Base-by-base conservation (phyloP, 2,113 vertebrate species). In the Nycticryphes semicollaris region DNA sequence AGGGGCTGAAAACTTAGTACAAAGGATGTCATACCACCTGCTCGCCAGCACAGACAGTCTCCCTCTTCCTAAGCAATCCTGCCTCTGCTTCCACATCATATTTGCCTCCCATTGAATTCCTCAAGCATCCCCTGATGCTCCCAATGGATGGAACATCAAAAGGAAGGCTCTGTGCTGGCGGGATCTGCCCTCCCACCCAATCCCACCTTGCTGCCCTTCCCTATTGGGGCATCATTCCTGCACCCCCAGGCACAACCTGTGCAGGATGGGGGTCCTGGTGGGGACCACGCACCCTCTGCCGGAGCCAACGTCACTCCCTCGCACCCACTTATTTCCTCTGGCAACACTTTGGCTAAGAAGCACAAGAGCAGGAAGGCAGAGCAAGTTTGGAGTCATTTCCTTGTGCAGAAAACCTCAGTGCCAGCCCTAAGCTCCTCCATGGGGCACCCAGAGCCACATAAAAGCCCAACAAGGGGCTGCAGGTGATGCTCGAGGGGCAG, bases 211-310 rank as follows among this genome's bases (percentile, higher is more conserved):
- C 31, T n/a, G 20, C 45, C 21, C 0, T 3, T 6, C 28, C 48
- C 23, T 39, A 13, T 47, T 5, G 6, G 16, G 79, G 57, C 35
- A 28, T 39, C 31, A 0, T 43, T 30, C 4, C 53, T 1, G 2
- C 2, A 20, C 45, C 59, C 45, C 24, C 1, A 0, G 35, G 25
- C 47, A 48, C 62, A 45, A 18, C 31, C 43, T 9, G 0, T 3
- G 35, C 14, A 13, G 27, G 35, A 56, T 3, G 10, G n/a, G 23
- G 66, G 30, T 22, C 37, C 67, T 4, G 1, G 47, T 21, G 41
- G n/a, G 14, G 39, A 4, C 21, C 24, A 2, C 0, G 5, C 7
- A 8, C 33, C 57, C 63, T 48, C 48, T 3, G 1, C 0, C 3
- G 0, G 4, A 57, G 7, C 47, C 70, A 66, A 10, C 33, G 47